Conservation (phyloP, 2,797 vertebrate genomes). For the Rhinoraja longicauda region DNA sequence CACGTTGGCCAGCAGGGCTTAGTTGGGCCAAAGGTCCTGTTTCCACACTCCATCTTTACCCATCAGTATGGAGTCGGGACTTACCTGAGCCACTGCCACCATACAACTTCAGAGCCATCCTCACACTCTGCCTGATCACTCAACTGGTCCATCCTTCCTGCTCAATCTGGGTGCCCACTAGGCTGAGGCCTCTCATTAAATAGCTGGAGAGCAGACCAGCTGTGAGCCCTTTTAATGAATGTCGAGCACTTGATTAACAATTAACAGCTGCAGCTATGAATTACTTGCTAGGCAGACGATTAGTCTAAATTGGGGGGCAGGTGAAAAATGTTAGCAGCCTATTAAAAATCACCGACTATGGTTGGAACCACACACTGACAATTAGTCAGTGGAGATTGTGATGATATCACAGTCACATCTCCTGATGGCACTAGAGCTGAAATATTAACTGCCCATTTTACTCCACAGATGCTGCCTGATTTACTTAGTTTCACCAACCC, state of each 20-base stretch:
- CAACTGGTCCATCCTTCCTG: constrained; percentile 27
- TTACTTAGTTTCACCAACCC: too few species aligned
- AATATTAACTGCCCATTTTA: too few species aligned
- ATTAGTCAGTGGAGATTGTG: background rate
- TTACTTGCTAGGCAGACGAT: constrained; percentile 37
- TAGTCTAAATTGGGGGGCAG: background rate
- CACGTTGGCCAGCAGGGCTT: too few species aligned
- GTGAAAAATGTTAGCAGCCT: background rate
- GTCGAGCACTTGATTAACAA: constrained; percentile 26
- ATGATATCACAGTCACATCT: too few species aligned
- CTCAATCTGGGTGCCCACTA: background rate
- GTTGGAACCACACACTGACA: too few species aligned
- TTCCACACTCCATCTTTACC: too few species aligned
- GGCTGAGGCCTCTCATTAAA: background rate
- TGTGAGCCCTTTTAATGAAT: constrained; percentile 25
- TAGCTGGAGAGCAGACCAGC: constrained; percentile 42
- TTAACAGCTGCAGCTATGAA: constrained; percentile 44
- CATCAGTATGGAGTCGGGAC: too few species aligned
- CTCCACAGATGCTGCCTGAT: too few species aligned
- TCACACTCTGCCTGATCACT: background rate
- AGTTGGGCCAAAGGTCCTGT: too few species aligned
- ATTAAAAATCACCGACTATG: background rate
- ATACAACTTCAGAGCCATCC: constrained; percentile 36
- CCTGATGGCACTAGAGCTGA: too few species aligned
- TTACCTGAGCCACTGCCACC: constrained; percentile 43